Evolutionary conservation across 2,888 invertebrate genomes (phyloP).

Genomic region (Dynastes maya): DNA sequence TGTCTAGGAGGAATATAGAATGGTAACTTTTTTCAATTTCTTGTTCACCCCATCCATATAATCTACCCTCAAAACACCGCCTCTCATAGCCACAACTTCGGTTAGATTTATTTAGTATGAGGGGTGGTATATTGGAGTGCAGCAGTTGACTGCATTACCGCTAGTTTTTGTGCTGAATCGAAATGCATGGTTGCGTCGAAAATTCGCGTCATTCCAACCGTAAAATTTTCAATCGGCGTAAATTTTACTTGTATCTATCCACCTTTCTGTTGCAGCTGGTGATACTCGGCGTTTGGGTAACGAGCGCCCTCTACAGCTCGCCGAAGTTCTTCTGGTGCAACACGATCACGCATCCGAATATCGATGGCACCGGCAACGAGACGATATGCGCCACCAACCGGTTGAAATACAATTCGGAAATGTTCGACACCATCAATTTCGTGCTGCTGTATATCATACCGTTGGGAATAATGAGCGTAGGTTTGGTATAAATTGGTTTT

Average conservation of each 20-base stretch:
- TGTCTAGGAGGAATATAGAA: too few species aligned
- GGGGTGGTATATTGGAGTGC: too few species aligned
- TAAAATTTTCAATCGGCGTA: not conserved
- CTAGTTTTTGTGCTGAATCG: not conserved
- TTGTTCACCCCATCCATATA: too few species aligned
- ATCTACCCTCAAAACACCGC: too few species aligned
- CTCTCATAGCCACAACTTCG: too few species aligned
- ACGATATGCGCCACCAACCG: constrained; percentile 84
- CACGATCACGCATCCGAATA: constrained; percentile 76
- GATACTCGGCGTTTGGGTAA: constrained; percentile 86
- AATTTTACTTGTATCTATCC: not conserved
- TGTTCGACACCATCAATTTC: constrained; percentile 87
- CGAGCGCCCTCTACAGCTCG: constrained; percentile 86
- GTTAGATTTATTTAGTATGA: too few species aligned
- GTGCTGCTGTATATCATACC: constrained; percentile 88
- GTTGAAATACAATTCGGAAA: constrained; percentile 83
- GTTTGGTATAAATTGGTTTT: constrained; percentile 60
- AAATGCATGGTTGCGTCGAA: not conserved
- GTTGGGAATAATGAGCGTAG: constrained; percentile 84
- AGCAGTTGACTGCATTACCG: too few species aligned
- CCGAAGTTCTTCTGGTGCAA: constrained; percentile 90
- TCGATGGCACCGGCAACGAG: constrained; percentile 76
- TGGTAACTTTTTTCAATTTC: too few species aligned
- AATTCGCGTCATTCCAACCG: not conserved
- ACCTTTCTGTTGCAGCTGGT: constrained; percentile 75